A percentile compares a stretch with the other conserved stretches of the same genome.
phyloP scores from a whole-genome alignment of 2,113 vertebrate genomes.

The Aphelocoma coerulescens region DNA sequence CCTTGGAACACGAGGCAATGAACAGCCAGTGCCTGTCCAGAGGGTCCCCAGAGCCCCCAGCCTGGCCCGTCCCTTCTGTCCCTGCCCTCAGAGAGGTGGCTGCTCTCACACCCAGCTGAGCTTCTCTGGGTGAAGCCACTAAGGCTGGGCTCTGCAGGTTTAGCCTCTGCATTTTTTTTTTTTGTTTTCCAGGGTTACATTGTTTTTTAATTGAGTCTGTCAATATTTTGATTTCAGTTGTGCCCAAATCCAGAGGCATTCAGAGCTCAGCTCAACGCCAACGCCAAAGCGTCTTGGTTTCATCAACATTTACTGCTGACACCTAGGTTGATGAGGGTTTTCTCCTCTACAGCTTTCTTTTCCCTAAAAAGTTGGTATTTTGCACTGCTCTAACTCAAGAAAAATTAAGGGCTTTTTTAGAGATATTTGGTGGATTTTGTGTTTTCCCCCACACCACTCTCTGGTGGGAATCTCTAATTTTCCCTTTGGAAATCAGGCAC shows the following conservation, averaged over 20 bases:
- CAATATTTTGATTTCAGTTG: neutral
- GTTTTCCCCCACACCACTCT: accelerated
- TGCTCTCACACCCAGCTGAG: neutral
- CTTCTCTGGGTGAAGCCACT: accelerated
- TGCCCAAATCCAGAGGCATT: neutral
- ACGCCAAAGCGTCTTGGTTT: neutral
- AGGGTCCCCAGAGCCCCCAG: neutral
- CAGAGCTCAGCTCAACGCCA: neutral
- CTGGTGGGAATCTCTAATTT: neutral
- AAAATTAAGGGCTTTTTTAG: neutral
- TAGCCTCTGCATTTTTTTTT: accelerated
- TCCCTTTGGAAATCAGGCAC: neutral
- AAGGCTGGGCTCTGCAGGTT: neutral
- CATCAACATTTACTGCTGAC: neutral
- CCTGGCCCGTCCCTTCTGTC: neutral
- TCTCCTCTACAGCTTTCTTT: neutral
- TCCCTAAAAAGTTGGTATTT: neutral
- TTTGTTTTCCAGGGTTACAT: too few relatives aligned
- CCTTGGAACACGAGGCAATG: accelerated
- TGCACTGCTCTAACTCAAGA: neutral
- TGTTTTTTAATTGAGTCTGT: neutral
- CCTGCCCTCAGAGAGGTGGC: neutral
- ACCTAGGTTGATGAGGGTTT: neutral
- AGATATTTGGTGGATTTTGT: neutral
- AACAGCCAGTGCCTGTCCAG: accelerated